These are phyloP conservation scores for Merops nubicus DNA, from an alignment of 2,113 vertebrate species.

Conservation along the genomic window DNA sequence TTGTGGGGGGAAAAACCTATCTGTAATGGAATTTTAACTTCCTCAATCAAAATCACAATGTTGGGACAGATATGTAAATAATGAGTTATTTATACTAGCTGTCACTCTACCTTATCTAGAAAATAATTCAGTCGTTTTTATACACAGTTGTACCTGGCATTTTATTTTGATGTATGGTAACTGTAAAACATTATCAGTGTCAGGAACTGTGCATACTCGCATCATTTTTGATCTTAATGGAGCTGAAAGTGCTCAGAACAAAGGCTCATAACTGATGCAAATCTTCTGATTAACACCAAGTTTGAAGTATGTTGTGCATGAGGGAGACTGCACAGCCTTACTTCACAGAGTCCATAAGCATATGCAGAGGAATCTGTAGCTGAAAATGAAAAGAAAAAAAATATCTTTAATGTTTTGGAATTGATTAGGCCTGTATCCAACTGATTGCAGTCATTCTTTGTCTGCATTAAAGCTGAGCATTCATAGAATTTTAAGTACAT, in stretches of 20 bases:
- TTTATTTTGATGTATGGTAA: constrained; percentile 49
- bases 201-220: constrained; percentile 2
- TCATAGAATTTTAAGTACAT: background rate
- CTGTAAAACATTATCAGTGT: constrained; percentile 47
- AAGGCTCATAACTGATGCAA: constrained; percentile 17
- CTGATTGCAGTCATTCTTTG: background rate
- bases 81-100: constrained; percentile 37
- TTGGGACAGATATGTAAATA: constrained; percentile 23
- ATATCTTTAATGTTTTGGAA: background rate
- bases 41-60: constrained; percentile 29
- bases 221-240: constrained; percentile 34
- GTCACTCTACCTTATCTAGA: constrained; percentile 49
- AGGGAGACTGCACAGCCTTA: background rate
- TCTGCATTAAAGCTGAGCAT: constrained; percentile 18
- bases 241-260: constrained; percentile 36
- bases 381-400: constrained; percentile 18
- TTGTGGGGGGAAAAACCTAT: background rate
- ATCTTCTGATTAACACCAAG: constrained; percentile 20
- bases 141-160: background rate
- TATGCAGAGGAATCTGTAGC: background rate
- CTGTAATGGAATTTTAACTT: constrained; percentile 42
- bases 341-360: background rate
- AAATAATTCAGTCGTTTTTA: constrained; percentile 45
- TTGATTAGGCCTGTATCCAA: background rate
- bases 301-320: background rate